Percentiles rank a stretch among this genome's conserved stretches.
Evolutionary conservation across 2,797 vertebrate species (phyloP).

Genomic region (Gambusia yucatana): DNA sequence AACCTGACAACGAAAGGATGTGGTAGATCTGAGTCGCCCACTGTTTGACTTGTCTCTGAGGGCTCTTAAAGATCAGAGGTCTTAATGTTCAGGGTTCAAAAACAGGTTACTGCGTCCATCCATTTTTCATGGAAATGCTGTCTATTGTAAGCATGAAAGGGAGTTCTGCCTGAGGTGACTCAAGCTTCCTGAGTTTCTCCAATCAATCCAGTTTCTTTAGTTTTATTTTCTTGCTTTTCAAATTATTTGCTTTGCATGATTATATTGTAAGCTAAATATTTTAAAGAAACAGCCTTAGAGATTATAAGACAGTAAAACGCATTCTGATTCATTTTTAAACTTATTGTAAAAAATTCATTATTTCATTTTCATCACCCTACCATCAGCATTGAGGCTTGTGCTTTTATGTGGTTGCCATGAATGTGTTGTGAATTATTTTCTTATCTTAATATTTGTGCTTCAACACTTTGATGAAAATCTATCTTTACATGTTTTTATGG

Average conservation of each 20-base stretch:
- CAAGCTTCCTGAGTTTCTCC: constrained; percentile 13
- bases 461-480: neutral
- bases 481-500: neutral
- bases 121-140: constrained; percentile 32
- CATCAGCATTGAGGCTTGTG: neutral
- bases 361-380: neutral
- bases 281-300: neutral
- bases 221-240: neutral
- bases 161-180: neutral
- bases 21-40: constrained; percentile 66
- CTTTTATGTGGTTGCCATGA: neutral
- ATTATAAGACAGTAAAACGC: neutral
- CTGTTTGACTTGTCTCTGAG: constrained; percentile 64
- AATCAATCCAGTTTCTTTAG: neutral
- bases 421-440: neutral
- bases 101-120: constrained; percentile 63
- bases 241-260: neutral
- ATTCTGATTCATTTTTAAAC: neutral
- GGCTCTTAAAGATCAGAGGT: constrained; percentile 64
- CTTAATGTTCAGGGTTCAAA: constrained; percentile 66
- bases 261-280: neutral
- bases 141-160: constrained; percentile 32
- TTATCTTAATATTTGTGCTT: neutral
- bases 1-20: constrained; percentile 76
- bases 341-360: neutral